Evolutionary conservation across 1,140 invertebrate genomes (phyloP).

Genomic region (Melanaphis sacchari): DNA sequence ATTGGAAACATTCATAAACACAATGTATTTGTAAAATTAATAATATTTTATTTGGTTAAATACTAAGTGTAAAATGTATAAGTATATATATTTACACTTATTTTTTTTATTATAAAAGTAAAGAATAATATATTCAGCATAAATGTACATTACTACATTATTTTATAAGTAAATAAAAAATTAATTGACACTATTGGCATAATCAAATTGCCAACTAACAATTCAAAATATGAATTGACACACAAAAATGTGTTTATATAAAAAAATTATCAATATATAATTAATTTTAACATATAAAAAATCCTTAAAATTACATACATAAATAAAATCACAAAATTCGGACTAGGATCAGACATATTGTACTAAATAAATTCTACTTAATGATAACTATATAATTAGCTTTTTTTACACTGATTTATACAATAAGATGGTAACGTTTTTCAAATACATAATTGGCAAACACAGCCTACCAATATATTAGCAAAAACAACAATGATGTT

Average conservation of each 20-base stretch:
- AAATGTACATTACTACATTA: not conserved
- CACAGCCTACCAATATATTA: not conserved
- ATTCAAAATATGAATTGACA: slow-evolving; percentile 17
- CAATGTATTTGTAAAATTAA: not conserved
- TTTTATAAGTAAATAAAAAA: not conserved
- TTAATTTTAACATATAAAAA: slow-evolving; percentile 27
- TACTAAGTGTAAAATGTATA: not conserved
- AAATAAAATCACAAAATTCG: slow-evolving; percentile 56
- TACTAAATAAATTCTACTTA: slow-evolving; percentile 35
- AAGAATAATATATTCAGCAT: not conserved
- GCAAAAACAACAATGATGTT: not conserved
- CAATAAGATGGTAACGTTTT: slow-evolving; percentile 10
- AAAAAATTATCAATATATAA: slow-evolving; percentile 19
- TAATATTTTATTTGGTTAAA: not conserved
- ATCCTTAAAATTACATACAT: slow-evolving; percentile 28
- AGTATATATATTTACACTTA: not conserved
- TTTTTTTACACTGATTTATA: slow-evolving; percentile 27
- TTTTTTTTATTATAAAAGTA: not conserved
- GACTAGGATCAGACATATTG: slow-evolving; percentile 54
- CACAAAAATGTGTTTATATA: not conserved
- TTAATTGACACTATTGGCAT: not conserved
- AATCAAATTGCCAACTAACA: not conserved
- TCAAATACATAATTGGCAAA: not conserved
- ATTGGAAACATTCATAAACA: slow-evolving; percentile 11
- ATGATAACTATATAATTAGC: not conserved